These are phyloP conservation scores for Nixonia krombeini DNA, from an alignment of 1,140 invertebrate genomes.

Conservation along the genomic window DNA sequence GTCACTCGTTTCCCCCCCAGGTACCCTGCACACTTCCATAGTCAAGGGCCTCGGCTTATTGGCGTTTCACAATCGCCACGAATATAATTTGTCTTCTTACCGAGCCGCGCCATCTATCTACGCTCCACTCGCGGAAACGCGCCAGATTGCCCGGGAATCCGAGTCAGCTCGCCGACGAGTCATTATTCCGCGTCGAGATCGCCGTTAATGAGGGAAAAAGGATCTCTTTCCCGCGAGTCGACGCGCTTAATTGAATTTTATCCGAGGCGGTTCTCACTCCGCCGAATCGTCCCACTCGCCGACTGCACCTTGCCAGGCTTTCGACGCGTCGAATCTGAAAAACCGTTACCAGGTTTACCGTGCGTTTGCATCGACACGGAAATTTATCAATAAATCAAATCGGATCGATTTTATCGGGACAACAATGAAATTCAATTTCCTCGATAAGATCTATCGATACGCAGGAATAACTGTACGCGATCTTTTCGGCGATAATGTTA, in stretches of 20 bases:
- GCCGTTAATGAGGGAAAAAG: background rate
- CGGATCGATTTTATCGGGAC: conserved; percentile 1
- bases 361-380: background rate
- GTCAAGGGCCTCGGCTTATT: conserved; percentile 43
- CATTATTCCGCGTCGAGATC: too few species aligned
- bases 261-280: too few species aligned
- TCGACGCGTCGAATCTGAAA: too few species aligned
- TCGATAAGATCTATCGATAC: background rate
- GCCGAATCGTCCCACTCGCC: too few species aligned
- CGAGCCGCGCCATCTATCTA: conserved; percentile 1
- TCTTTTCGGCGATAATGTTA: background rate
- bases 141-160: background rate
- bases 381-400: conserved; percentile 10
- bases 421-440: conserved; percentile 12
- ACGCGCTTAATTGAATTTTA: too few species aligned
- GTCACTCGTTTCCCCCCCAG: conserved; percentile 53
- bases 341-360: background rate
- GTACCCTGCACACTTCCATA: conserved; percentile 19
- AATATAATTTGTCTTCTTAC: conserved; percentile 27
- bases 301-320: too few species aligned
- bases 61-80: conserved; percentile 56
- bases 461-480: conserved; percentile 3
- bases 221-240: background rate
- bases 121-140: background rate
- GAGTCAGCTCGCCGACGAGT: too few species aligned